Conservation (phyloP, 2,888 invertebrate species). For the Oegoconia quadripuncta region DNA sequence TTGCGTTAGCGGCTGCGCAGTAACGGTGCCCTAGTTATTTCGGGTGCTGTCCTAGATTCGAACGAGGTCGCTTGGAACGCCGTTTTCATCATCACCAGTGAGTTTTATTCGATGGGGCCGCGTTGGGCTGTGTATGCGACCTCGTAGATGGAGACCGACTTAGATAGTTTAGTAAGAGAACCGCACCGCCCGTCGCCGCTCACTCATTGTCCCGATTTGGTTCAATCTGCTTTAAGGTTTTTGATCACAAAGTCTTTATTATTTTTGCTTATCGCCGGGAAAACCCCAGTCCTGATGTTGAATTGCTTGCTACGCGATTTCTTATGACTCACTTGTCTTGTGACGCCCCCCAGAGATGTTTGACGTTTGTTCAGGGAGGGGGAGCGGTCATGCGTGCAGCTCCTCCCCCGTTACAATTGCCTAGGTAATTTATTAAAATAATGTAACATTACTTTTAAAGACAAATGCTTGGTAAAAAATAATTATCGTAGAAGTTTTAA, state of each 20-base stretch:
- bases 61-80: constrained; percentile 64
- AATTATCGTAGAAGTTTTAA: no score
- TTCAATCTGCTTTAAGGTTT: constrained; percentile 22
- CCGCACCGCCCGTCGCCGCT: constrained; percentile 27
- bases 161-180: constrained; percentile 43
- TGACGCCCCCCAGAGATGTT: no score
- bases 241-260: constrained; percentile 16
- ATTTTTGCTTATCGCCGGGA: neutral
- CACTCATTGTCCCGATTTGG: constrained; percentile 30
- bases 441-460: no score
- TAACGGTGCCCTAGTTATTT: constrained; percentile 75
- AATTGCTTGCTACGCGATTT: no score
- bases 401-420: no score
- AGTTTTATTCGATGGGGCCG: constrained; percentile 69
- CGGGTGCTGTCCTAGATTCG: constrained; percentile 69
- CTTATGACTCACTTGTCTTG: no score
- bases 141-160: constrained; percentile 45
- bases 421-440: no score
- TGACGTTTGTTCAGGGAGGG: no score
- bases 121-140: constrained; percentile 57
- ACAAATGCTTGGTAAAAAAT: no score
- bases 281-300: no score
- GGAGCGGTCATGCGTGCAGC: no score
- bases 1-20: constrained; percentile 67
- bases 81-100: constrained; percentile 67